Base-by-base conservation (phyloP, 2,113 vertebrate species). In the Pogonocichla stellata region DNA sequence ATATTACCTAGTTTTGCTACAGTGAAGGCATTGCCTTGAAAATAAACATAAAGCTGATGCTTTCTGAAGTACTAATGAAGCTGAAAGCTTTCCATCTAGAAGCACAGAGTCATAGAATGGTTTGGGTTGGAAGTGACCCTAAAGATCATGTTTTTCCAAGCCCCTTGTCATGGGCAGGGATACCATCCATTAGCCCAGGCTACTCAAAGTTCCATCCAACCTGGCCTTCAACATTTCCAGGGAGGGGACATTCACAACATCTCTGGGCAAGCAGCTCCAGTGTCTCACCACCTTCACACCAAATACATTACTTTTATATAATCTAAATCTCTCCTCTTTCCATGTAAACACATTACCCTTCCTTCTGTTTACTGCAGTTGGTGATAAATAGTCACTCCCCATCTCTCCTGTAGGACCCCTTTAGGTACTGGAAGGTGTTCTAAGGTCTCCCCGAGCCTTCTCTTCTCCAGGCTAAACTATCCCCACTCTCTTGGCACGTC, bases 351-450 rank as follows among this genome's bases (percentile, higher is more conserved):
- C 13, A 16, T 54, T 36, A 29, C 6, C 8, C 6, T 10, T 71
- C 1, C 1, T 57, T 34, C 9, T 69, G 4, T 43, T 11, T 50
- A 8, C 6, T 43, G 29, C 10, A 51, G 4, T 9, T 2, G 2
- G 10, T 42, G 5, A n/a, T 9, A 25, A 61, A 51, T 6, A 62
- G 6, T 28, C 36, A 16, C 23, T 57, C 11, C 5, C 6, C 25
- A 31, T 9, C 16, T 53, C n/a, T 66, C 12, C 9, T 36, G 6
- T 33, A 54, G 28, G 3, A 4, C 10, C 5, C 2, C 5, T 42
- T 40, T 29, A 56, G 17, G 28, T 25, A 36, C 40, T 45, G 11
- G 9, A 57, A 60, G 13, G 6, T 5, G 3, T 12, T 25, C 7
- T 36, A n/a, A 42, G 5, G 9, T 23, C 8, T 84, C 25, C 10